Base-by-base conservation (phyloP, 2,888 invertebrate genomes). In the Athalia rosae region DNA sequence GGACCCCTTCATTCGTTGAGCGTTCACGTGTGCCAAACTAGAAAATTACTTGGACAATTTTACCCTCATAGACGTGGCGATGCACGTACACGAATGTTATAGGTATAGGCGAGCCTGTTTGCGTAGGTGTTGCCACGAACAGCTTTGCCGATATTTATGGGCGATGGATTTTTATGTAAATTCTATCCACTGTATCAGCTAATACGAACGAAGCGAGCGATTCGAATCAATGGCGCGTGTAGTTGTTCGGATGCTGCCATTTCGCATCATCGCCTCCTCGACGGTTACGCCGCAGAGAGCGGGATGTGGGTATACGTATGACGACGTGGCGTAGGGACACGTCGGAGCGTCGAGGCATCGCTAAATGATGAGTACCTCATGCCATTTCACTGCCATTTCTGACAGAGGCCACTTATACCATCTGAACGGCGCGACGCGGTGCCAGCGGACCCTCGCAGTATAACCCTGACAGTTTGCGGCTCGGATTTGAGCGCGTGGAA, bases 221-320 rank as follows among this genome's bases (percentile, higher is more conserved):
- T 13, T 71, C 58, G 58, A 71, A 58, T 71, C 71, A 56, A 71
- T 71, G 71, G 71, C 58, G 58, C 71, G 71, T 71, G 71, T 71
- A 71, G 71, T 71, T 71, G 71, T 71, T 71, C 45, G 43, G 71
- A 71, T 56, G 13, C 71, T 56, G 45, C 58, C 58, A 71, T 71
- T 58, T 71, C 71, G 58, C 58, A 58, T 71, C 56, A 58, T 58
- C 71, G 71, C 58, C 58, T 71, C 43, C 41, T 5, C 43, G 56
- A 45, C 58, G 45, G n/a, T 71, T 56, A 71, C 56, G 71, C 45
- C 58, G 43, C n/a, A 4, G n/a, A 28, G 28, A 8, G 53, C 11
- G 13, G 59, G 13, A n/a, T 59, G 47, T 15, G 64, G 47, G 45
- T 28, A 28, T 28, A 64, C 47, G 64, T 47, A 47, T 64, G 47